Base-by-base conservation (phyloP, 92 coral and sea anemone species). In the Anthopleura xanthogrammica region DNA sequence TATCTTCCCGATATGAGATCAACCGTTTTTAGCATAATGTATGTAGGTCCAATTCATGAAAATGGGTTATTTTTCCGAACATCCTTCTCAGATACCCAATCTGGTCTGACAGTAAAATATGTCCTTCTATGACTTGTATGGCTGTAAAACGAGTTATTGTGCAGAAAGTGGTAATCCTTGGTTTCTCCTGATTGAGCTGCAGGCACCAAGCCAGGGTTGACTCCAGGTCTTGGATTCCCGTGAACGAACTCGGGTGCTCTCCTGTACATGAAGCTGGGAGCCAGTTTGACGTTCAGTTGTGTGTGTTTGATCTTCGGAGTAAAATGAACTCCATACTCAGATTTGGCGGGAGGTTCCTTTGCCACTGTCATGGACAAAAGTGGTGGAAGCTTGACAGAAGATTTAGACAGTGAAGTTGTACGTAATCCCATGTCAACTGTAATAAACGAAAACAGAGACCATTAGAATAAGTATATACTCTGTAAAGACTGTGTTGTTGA, bases 1-100 rank as follows among this genome's bases (percentile, higher is more conserved):
- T 29, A 29, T 29, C 36, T 29, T 29, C 36, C 36, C 36, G 36
- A 29, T 29, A 29, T 46, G 9, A 46, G 50, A 46, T 46, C 50
- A 46, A 46, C 50, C 50, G 9, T 46, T 46, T 46, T 46, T 46
- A 46, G 50, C 7, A 46, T 2, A 43, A 43, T 29, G 7, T 43
- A 46, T 5, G 50, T 46, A 46, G 50, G 50, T 46, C 0, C 17
- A 11, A 41, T 29, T 85, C 78, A 93, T 2, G 98, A 95, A 60
- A 95, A 95, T 5, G 98, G 95, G 50, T 95, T 95, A 89, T 93
- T 93, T 77, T 95, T 95, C 50, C 95, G 73, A 4, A 95, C 95
- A 16, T 78, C 54, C 64, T 80, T 90, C 82, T 95, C 98, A 36
- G 98, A 95, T 70, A 91, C 95, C 98, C 98, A 95, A 48, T 95